Evolutionary conservation across 2,113 vertebrate species (phyloP).

Genomic region (Marmota monax): DNA sequence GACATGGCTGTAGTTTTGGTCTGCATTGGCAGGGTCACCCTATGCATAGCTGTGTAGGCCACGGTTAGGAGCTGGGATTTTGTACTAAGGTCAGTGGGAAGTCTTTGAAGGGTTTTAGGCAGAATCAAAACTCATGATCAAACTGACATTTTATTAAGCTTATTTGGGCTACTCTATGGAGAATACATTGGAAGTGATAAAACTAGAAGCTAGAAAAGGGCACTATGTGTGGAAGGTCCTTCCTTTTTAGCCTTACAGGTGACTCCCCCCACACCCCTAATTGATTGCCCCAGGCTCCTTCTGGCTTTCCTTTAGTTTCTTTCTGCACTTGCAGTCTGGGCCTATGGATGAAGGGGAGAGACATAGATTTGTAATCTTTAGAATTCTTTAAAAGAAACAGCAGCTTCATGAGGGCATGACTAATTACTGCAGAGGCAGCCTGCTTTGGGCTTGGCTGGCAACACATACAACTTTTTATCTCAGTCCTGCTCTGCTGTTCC

Average conservation of each 20-base stretch:
- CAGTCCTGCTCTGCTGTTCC: background rate
- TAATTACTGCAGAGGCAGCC: background rate
- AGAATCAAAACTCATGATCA: background rate
- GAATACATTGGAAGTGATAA: background rate
- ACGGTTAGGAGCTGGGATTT: background rate
- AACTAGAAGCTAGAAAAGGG: background rate
- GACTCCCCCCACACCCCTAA: background rate
- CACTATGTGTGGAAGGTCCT: background rate
- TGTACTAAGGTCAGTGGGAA: background rate
- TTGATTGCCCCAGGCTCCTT: background rate
- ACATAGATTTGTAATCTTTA: conserved; percentile 10
- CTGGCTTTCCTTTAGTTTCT: background rate
- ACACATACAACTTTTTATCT: background rate
- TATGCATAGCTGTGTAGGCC: background rate
- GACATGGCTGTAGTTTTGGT: background rate
- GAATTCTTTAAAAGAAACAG: background rate
- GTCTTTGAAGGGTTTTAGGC: background rate
- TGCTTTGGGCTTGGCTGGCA: background rate
- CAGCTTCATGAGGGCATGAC: background rate
- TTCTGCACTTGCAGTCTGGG: background rate
- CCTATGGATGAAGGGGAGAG: background rate
- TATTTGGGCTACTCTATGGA: background rate
- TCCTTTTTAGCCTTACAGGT: background rate
- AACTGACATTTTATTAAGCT: background rate
- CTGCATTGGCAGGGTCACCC: background rate